A percentile compares a stretch with the other conserved stretches of the same genome.
Conservation (phyloP, 1,140 invertebrate species). For the Macrotrachela quadricornifera region DNA sequence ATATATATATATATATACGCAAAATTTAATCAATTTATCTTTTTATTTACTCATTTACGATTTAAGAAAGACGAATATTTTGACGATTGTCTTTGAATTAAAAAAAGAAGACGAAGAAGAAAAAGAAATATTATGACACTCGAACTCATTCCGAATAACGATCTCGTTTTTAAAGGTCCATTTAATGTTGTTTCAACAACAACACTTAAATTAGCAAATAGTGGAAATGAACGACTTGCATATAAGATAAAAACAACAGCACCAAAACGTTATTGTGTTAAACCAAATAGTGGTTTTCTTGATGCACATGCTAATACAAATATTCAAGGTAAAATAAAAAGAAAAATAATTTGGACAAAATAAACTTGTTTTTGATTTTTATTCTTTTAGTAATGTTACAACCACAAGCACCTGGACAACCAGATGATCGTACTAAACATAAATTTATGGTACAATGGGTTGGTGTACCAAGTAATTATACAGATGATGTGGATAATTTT, state of each 20-base stretch:
- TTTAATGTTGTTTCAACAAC: no score
- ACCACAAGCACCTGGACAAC: constrained; percentile 1
- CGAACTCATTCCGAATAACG: no score
- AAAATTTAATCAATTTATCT: no score
- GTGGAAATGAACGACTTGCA: background rate
- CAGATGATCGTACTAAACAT: constrained; percentile 4
- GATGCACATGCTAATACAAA: constrained; percentile 32
- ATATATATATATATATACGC: no score
- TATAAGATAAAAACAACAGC: constrained; percentile 99
- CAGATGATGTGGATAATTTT: background rate
- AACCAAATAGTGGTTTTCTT: constrained; percentile 81
- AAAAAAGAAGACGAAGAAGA: no score
- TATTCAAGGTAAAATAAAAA: background rate
- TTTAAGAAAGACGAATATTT: no score
- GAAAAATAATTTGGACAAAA: background rate
- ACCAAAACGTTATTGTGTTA: constrained; percentile 92
- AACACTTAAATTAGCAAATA: no score
- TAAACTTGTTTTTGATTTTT: background rate
- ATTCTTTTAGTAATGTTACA: background rate
- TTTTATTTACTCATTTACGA: no score
- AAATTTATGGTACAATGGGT: constrained; percentile 8
- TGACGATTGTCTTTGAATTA: no score
- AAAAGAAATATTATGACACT: no score
- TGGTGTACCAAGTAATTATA: no score
- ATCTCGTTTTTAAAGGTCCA: no score